Evolutionary conservation across 37 sponge, comb jelly and placozoan species (phyloP), one percentile per base, ranked within the genome.

Genomic region (Beroe ovata): DNA sequence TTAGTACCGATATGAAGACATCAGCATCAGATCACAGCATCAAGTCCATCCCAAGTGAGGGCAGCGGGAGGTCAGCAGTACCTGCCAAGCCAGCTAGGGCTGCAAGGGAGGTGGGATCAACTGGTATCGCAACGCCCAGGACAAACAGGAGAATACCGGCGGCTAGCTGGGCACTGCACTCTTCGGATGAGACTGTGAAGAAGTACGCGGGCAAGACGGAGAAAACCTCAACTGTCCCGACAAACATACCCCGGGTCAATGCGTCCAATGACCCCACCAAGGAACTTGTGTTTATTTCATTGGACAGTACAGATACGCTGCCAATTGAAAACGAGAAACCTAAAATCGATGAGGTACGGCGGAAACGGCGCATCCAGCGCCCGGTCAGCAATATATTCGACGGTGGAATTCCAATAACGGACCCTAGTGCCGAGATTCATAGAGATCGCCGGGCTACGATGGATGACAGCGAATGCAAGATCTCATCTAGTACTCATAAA

Each of bases 321-420:
- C 84, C 84, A 14, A 21, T 77, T 1, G 29, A n/a, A 18, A 22
- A 1, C 19, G 47, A 77, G n/a, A 77, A 41, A 40, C 20, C 38
- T 19, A 39, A 39, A 4, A 77, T 77, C 26, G 84, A 77, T 41
- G 54, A 77, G 3, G 47, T 77, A 3, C 26, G 11, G 22, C n/a
- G 84, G 54, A 77, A 77, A 42, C 42, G 84, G 28, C 39, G 25
- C 54, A 77, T 77, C 8, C 54, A 77, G 54, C 84, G 84, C 1
- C 71, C 71, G 38, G 84, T 77, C 54, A 77, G 84, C 33, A 77
- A 77, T 41, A 77, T 77, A 11, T 77, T 77, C 28, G 47, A 77
- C 30, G 69, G 69, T 29, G 69, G 69, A n/a, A n/a, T n/a, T n/a
- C n/a, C n/a, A n/a, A n/a, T n/a, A n/a, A n/a, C n/a, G n/a, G n/a